Evolutionary conservation across 2,113 vertebrate genomes (phyloP).

Genomic region (Brachypodius melanocephalos): DNA sequence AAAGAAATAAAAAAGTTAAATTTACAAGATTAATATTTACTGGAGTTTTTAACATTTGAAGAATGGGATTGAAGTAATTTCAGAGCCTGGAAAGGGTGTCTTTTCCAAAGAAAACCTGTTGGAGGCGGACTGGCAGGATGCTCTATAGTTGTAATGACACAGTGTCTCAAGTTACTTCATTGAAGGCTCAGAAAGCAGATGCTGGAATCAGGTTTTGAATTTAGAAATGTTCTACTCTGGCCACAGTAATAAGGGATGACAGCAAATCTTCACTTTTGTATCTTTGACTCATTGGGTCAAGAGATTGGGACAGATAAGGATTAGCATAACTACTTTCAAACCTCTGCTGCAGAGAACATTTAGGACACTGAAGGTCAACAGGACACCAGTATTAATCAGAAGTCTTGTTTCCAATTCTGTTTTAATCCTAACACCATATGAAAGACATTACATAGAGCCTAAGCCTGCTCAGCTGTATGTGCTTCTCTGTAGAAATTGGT

Average conservation of each 20-base stretch:
- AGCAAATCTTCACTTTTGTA: not conserved
- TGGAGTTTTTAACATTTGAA: not conserved
- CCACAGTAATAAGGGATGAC: fast-evolving
- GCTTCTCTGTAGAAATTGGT: not conserved
- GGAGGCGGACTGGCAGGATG: not conserved
- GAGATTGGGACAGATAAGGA: not conserved
- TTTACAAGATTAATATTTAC: not conserved
- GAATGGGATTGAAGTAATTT: not conserved
- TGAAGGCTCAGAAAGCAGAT: not conserved
- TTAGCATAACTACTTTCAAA: not conserved
- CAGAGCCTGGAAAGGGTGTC: not conserved
- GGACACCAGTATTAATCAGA: not conserved
- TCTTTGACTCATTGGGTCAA: not conserved
- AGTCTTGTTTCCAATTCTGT: not conserved
- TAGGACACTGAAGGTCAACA: not conserved
- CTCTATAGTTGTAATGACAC: not conserved
- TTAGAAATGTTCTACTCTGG: not conserved
- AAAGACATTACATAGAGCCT: not conserved
- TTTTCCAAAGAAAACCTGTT: not conserved
- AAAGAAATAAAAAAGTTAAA: not conserved
- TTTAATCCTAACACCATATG: not conserved
- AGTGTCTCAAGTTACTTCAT: not conserved
- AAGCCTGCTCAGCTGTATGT: not conserved
- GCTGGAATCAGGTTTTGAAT: not conserved
- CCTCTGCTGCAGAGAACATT: not conserved